These are phyloP conservation scores for Penelope pileata DNA, from an alignment of 2,113 vertebrate species.

Conservation along the genomic window DNA sequence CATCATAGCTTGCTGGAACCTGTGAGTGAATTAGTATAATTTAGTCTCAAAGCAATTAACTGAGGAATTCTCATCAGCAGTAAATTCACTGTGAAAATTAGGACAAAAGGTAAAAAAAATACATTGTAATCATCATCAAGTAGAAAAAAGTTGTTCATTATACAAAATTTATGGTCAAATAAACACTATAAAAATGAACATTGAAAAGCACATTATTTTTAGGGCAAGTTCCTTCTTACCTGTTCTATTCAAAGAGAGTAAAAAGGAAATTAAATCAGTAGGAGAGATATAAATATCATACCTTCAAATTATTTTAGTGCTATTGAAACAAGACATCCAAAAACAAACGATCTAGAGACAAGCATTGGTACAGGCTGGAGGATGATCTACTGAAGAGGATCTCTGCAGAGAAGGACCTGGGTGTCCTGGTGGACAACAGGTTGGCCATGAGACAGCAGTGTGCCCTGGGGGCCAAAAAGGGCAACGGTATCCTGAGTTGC, in stretches of 20 bases:
- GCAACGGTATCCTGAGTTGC: too few species aligned
- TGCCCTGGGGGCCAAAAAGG: too few species aligned
- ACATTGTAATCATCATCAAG: background rate
- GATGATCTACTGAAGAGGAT: too few species aligned
- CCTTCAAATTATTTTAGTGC: slow-evolving; percentile 40
- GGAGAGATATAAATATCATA: slow-evolving; percentile 49
- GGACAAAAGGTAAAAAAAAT: slow-evolving; percentile 14
- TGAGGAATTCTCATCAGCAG: slow-evolving; percentile 4
- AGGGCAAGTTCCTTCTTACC: background rate
- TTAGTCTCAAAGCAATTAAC: slow-evolving; percentile 30
- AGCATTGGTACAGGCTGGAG: too few species aligned
- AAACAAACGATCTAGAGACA: slow-evolving; percentile 28
- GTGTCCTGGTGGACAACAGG: too few species aligned
- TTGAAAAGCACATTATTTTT: slow-evolving; percentile 7
- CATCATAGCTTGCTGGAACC: background rate
- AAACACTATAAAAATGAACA: background rate
- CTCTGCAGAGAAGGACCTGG: too few species aligned
- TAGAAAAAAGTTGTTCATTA: background rate
- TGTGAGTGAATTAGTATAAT: background rate
- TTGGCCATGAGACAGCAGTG: too few species aligned
- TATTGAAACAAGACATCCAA: slow-evolving; percentile 33
- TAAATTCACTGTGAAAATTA: slow-evolving; percentile 27
- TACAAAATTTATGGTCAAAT: background rate
- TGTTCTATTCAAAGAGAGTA: background rate
- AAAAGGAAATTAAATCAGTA: slow-evolving; percentile 35